Conservation (phyloP, 2,797 vertebrate species). For the Melanotaenia parkinsoni region DNA sequence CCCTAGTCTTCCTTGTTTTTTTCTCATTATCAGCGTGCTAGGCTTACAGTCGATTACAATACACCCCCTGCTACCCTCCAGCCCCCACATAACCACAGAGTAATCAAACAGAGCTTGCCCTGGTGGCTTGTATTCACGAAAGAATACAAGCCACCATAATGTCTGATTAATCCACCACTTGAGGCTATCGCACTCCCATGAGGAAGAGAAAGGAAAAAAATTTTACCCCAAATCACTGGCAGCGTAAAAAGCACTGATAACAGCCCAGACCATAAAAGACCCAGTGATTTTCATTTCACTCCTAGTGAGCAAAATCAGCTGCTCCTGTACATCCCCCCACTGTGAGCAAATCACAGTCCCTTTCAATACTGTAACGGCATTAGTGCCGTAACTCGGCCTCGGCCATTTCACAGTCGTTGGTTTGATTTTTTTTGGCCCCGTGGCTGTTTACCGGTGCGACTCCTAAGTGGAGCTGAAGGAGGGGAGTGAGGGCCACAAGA, state of each 20-base stretch:
- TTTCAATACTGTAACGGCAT: slow-evolving; percentile 50
- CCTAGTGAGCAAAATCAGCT: slow-evolving; percentile 71
- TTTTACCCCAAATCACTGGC: slow-evolving; percentile 34
- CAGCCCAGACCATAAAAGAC: slow-evolving; percentile 60
- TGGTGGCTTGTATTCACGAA: slow-evolving; percentile 57
- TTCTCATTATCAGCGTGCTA: slow-evolving; percentile 43
- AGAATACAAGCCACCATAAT: slow-evolving; percentile 61
- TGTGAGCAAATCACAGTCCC: slow-evolving; percentile 60
- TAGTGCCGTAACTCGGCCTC: slow-evolving; percentile 48
- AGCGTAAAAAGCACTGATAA: slow-evolving; percentile 60
- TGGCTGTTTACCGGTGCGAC: slow-evolving; percentile 59
- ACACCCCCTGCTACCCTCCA: slow-evolving; percentile 44
- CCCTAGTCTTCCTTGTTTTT: slow-evolving; percentile 21
- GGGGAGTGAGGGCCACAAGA: slow-evolving; percentile 26
- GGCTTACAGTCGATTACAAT: slow-evolving; percentile 54
- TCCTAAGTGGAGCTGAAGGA: slow-evolving; percentile 33
- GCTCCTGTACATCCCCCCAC: slow-evolving; percentile 54
- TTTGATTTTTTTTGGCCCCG: slow-evolving; percentile 52
- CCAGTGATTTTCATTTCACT: slow-evolving; percentile 75
- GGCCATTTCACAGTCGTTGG: slow-evolving; percentile 66
- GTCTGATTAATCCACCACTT: slow-evolving; percentile 75
- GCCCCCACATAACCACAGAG: slow-evolving; percentile 53
- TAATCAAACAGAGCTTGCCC: slow-evolving; percentile 73
- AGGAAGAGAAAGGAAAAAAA: slow-evolving; percentile 33
- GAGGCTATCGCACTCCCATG: slow-evolving; percentile 61